Base-by-base conservation (phyloP, 2,888 invertebrate genomes). In the Cephonodes hylas region DNA sequence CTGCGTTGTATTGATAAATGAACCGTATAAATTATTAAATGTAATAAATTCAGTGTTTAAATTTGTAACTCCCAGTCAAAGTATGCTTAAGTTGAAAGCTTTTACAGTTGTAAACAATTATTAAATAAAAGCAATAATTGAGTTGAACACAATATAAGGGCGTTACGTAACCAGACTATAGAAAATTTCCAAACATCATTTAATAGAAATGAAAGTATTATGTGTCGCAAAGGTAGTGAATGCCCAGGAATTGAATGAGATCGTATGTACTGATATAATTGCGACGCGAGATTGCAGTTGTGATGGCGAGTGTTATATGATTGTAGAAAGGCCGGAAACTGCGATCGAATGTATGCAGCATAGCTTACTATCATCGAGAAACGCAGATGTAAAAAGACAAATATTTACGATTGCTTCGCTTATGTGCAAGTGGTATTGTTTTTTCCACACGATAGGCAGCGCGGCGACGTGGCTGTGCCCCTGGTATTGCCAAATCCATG, bases 221-320 rank as follows among this genome's bases (percentile, higher is more conserved):
- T 38, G 15, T 53, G 53, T 53, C 53, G 53, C 53, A 31, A 46
- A 46, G 13, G 23, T 46, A 46, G 46, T 46, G 25, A 53, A 53
- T 53, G 53, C 7, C 27, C 15, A 18, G 53, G 53, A 53, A 27
- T 53, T 53, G 31, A 53, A 53, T 18, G 53, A 53, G 53, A 53
- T 53, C 27, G 18, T 53, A 27, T 27, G 5, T 53, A 27, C 18
- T 18, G 53, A 53, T 53, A 31, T 27, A 15, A 18, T 18, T 15
- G 45, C 22, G 18, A n/a, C 1, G 38, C 38, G 31, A 27, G 31
- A 53, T 31, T 31, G 53, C 27, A 53, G 23, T 18, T 10, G 53
- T 18, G 53, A 31, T 31, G 53, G 53, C 27, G 18, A 53, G 18
- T 53, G 53, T 53, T 53, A 31, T 53, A 53, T 53, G 53, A 53